Base-by-base conservation (phyloP, 1,140 invertebrate species). In the Caerostris darwini region DNA sequence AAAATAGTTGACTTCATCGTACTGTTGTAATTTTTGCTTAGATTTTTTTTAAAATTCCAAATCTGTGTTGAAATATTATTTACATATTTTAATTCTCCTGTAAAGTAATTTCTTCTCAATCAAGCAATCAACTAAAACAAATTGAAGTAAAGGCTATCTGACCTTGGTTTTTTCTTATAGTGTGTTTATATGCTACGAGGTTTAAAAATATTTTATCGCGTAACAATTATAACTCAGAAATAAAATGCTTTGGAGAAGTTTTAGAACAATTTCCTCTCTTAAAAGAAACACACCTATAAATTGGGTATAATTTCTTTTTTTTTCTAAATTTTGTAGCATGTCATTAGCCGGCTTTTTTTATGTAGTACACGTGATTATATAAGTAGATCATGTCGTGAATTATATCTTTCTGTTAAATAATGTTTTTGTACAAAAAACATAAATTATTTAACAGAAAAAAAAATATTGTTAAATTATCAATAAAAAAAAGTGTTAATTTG, bases 201-300 rank as follows among this genome's bases (percentile, higher is more conserved):
- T 34, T 34, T 34, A 34, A 34, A 34, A 34, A 34, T 34, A 34
- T 34, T 1, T 34, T 34, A 34, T 34, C 34, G 34, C 34, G 34
- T 34, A 34, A 34, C 34, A 34, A 34, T 34, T 1, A 34, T 34
- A 34, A 34, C 0, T 34, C 34, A 59, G 5, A 64, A 12, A 64
- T 14, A 81, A 81, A 19, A 85, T 85, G 83, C 17, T 85, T 59
- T 85, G 83, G 83, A 85, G n/a, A 59, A 85, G 17, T 59, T 58
- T 19, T 85, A 85, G 58, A 85, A 50, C 57, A 10, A 85, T 85
- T 8, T 7, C 17, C 19, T 3, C 8, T 3, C n/a, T 85, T 5
- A 85, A 85, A 56, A 57, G 83, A 14, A 85, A 34, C n/a, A 85
- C 57, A 58, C 34, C 56, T 59, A 58, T 85, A 10, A 85, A 85